These are phyloP conservation scores for Pelmatolapia mariae DNA, from an alignment of 2,113 vertebrate species.

Conservation along the genomic window DNA sequence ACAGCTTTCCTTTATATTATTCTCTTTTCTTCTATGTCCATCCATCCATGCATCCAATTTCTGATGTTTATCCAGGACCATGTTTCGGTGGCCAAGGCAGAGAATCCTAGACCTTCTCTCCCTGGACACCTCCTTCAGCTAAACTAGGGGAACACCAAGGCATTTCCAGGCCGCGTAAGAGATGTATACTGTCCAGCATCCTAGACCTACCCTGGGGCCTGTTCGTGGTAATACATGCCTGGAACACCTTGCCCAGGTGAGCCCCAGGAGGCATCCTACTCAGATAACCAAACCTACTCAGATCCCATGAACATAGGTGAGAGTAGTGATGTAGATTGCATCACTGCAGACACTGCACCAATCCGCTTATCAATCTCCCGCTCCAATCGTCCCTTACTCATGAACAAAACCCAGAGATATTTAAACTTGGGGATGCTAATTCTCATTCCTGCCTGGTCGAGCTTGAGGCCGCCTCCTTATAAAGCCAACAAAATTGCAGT, in stretches of 20 bases:
- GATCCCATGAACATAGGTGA: not conserved
- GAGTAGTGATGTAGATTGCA: rapidly evolving
- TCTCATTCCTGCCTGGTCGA: not conserved
- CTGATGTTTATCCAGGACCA: not conserved
- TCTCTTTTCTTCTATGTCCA: not conserved
- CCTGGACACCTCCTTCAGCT: not conserved
- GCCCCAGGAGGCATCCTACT: not conserved
- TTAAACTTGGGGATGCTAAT: not conserved
- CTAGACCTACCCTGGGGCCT: not conserved
- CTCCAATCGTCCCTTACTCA: not conserved
- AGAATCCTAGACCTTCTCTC: not conserved
- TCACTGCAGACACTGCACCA: not conserved
- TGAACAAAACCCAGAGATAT: not conserved
- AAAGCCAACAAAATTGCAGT: not conserved
- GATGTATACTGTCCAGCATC: not conserved
- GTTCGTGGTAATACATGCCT: not conserved
- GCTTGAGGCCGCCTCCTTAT: not conserved
- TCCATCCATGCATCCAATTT: not conserved
- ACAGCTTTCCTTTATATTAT: not conserved
- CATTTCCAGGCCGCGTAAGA: not conserved
- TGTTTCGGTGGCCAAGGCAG: not conserved
- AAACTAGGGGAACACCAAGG: not conserved
- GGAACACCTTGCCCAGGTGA: not conserved
- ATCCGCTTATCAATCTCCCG: not conserved
- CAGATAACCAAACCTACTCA: not conserved